Conservation (phyloP, 2,888 invertebrate species). For the Girardia tigrina region DNA sequence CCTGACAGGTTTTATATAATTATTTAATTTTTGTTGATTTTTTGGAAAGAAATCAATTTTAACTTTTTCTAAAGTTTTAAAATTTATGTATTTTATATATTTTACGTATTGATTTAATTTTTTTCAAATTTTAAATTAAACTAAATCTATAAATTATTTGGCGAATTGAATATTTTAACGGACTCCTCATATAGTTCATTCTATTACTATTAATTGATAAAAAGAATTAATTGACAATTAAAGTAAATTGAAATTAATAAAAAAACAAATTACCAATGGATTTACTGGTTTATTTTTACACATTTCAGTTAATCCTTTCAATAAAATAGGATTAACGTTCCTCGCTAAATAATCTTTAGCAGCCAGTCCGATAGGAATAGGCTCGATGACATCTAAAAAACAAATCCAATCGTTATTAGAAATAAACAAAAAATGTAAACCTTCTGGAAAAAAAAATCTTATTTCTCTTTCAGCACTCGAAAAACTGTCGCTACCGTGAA, state of each 20-base stretch:
- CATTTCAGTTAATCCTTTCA: slow-evolving; percentile 56
- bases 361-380: slow-evolving; percentile 57
- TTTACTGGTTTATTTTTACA: slow-evolving; percentile 62
- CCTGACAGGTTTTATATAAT: too few species aligned
- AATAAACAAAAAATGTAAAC: slow-evolving; percentile 51
- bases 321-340: slow-evolving; percentile 58
- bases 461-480: slow-evolving; percentile 64
- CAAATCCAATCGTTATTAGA: neutral
- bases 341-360: slow-evolving; percentile 61
- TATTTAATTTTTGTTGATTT: too few species aligned
- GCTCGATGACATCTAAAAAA: slow-evolving; percentile 62
- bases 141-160: too few species aligned
- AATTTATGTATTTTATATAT: neutral
- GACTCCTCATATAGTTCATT: too few species aligned
- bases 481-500: slow-evolving; percentile 65
- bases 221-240: too few species aligned
- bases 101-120: too few species aligned
- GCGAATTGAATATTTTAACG: too few species aligned
- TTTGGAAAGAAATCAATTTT: too few species aligned
- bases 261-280: slow-evolving; percentile 59
- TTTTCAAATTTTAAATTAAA: too few species aligned
- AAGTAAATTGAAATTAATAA: too few species aligned
- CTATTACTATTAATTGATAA: too few species aligned
- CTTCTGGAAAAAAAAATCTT: slow-evolving; percentile 70
- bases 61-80: too few species aligned